A percentile compares a stretch with the other conserved stretches of the same genome.
Evolutionary conservation across 2,113 vertebrate genomes (phyloP).

Genomic region (Tachysurus fulvidraco): DNA sequence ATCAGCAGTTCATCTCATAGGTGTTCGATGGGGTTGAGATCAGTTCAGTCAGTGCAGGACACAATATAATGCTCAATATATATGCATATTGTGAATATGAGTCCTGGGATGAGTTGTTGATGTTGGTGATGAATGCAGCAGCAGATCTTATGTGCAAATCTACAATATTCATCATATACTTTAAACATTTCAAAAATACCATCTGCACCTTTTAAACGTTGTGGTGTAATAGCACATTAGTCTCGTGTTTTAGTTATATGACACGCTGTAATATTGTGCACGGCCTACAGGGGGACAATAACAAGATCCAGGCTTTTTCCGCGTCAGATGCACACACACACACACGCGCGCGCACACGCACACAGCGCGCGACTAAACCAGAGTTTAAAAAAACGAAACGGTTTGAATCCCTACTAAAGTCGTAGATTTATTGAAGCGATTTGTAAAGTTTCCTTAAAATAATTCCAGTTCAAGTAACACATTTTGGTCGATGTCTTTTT

Average conservation of each 20-base stretch:
- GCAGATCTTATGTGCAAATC: neutral
- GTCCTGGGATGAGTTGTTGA: neutral
- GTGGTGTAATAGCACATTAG: neutral
- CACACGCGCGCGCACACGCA: neutral
- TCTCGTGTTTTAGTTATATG: neutral
- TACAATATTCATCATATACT: neutral
- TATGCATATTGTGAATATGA: neutral
- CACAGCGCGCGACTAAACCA: neutral
- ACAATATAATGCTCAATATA: too few species aligned
- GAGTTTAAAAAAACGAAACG: neutral
- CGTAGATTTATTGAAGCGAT: neutral
- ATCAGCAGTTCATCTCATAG: neutral
- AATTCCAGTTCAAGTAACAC: neutral
- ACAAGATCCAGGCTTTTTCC: conserved; percentile 30
- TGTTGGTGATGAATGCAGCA: neutral
- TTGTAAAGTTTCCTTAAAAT: neutral
- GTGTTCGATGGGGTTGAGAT: neutral
- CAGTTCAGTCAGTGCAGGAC: neutral
- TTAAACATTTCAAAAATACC: neutral
- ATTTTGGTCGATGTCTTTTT: neutral
- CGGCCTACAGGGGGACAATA: conserved; percentile 29
- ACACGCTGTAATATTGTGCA: conserved; percentile 12
- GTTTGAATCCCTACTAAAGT: neutral
- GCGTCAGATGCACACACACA: conserved; percentile 7
- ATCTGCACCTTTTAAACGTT: neutral